Base-by-base conservation (phyloP, 2,888 invertebrate species). In the Tachina fera region DNA sequence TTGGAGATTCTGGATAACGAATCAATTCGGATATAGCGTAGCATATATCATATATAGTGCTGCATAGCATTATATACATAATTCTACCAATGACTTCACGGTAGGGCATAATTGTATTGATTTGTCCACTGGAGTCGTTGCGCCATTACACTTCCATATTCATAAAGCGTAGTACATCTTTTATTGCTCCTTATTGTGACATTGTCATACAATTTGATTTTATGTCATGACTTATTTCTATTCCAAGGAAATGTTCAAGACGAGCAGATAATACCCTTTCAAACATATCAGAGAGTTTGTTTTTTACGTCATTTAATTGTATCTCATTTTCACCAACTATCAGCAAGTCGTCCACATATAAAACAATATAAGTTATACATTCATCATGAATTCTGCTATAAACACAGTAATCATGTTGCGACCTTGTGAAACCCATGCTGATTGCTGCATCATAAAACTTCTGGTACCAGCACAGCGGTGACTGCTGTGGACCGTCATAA, bases 1-100 rank as follows among this genome's bases (percentile, higher is more conserved):
- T 68, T 51, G 78, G 75, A 61, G 82, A 39, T 58, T 85, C 78
- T 68, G 83, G 79, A 49, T 75, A 74, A 31, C 75, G 83, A 60
- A 1, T 22, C 22, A 22, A 3, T 22, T 22, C 22, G 1, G 22
- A 78, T 83, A 45, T 8, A 83, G 83, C 1, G 83, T 78, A 63
- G 41, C 63, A 16, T 75, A 53, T 22, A 65, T 9, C 11, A 65
- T 53, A 31, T 43, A 22, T 53, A n/a, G n/a, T n/a, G 53, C 65
- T 45, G 22, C 22, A 22, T 22, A 22, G 22, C 22, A 22, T 22
- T 22, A 22, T 22, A 22, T 22, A 22, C 22, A 22, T 22, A 22
- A 22, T 22, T 22, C 22, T 22, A 3, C 22, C 22, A 22, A 22
- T 22, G 22, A 22, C 22, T 14, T 56, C 45, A 45, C 31, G 22